Base-by-base conservation (phyloP, 2,888 invertebrate genomes). In the Formica aserva region DNA sequence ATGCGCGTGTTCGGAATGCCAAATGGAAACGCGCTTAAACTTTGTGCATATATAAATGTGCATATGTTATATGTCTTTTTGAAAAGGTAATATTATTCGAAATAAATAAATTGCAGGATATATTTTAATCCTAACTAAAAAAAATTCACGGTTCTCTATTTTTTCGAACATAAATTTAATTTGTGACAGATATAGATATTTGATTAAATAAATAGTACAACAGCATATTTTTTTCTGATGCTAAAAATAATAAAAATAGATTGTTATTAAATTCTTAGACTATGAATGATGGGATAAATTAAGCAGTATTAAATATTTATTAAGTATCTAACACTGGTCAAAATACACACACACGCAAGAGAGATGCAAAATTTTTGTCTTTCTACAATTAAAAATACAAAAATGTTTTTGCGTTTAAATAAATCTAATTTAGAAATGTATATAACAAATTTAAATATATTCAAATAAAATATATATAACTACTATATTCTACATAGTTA, bases 1-100 rank as follows among this genome's bases (percentile, higher is more conserved):
- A 89, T 90, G 83, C 85, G 66, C 66, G 72, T 67, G 41, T 84
- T 48, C 77, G 55, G 41, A 82, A 76, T n/a, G 48, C 48, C 48
- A 52, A 52, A 52, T 52, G 48, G n/a, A 52, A 52, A 18, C 2
- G n/a, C 48, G 86, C 71, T 66, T 77, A 80, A 72, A 41, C 57
- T 66, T 41, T 32, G 32, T 60, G 60, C 76, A 72, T 65, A 38
- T 57, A 26, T 55, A 63, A 81, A 57, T 82, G 52, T 52, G n/a
- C n/a, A 6, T n/a, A n/a, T 52, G 6, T 6, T n/a, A 8, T n/a
- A 52, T 52, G n/a, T n/a, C n/a, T 82, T 75, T 65, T 75, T 76
- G 65, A 6, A 66, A 75, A 82, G 18, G 26, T 57, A 65, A 62
- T 78, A 66, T 77, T 66, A 26, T 55, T n/a, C 9, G n/a, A 66